phyloP scores from a whole-genome alignment of 2,113 vertebrate species.

The Myrmophylax atrothorax region DNA sequence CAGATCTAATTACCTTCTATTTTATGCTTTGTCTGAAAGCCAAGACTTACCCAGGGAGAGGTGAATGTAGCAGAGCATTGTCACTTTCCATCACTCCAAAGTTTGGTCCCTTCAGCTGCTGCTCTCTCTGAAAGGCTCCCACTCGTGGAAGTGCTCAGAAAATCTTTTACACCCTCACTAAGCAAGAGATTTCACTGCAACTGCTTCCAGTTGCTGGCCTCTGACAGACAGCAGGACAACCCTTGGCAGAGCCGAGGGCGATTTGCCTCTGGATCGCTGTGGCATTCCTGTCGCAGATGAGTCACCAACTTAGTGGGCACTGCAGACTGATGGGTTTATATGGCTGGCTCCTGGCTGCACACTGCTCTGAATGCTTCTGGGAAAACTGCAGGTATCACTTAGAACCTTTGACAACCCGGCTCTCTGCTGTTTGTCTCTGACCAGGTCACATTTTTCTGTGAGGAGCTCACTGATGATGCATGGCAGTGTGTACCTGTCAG shows the following conservation, averaged over 20 bases:
- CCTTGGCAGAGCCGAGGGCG: neutral
- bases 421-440: neutral
- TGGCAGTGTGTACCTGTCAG: neutral
- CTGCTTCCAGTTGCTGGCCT: neutral
- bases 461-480: neutral
- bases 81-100: neutral
- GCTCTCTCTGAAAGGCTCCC: neutral
- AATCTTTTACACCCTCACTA: neutral
- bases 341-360: neutral
- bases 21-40: neutral
- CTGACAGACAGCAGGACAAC: neutral
- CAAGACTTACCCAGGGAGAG: neutral
- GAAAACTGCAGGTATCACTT: neutral
- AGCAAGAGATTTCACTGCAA: neutral
- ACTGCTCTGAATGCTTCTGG: neutral
- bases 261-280: neutral
- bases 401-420: neutral
- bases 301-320: neutral
- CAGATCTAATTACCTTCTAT: neutral
- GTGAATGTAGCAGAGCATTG: neutral
- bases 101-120: neutral
- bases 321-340: neutral
- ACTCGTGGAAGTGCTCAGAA: neutral
- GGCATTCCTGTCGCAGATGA: neutral
- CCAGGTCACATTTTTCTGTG: neutral